A percentile compares a stretch with the other conserved stretches of the same genome.
phyloP scores from a whole-genome alignment of 2,797 vertebrate species.

The Fratercula arctica region DNA sequence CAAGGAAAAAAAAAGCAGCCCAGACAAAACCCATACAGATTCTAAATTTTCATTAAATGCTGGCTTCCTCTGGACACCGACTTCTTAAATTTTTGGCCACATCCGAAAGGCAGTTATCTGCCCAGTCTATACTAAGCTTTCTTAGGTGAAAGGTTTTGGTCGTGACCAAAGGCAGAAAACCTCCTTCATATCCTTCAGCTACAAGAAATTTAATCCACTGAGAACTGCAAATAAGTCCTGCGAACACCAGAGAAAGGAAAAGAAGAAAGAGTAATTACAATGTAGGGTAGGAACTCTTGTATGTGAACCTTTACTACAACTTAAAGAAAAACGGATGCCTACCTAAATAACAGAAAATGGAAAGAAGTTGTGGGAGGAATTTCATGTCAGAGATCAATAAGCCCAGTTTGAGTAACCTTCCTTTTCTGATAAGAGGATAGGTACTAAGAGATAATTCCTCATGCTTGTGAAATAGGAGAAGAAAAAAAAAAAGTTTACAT shows the following conservation, averaged over 20 bases:
- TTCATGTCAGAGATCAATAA: not conserved
- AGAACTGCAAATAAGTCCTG: not conserved
- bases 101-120: not conserved
- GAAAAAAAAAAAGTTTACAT: not conserved
- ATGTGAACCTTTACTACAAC: not conserved
- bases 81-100: not conserved
- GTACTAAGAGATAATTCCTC: not conserved
- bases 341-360: not conserved
- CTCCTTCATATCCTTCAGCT: not conserved
- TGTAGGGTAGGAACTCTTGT: not conserved
- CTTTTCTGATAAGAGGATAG: not conserved
- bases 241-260: not conserved
- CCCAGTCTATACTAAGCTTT: not conserved
- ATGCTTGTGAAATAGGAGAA: not conserved
- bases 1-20: slow-evolving; percentile 1
- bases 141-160: not conserved
- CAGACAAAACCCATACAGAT: not conserved
- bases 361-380: not conserved
- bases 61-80: not conserved
- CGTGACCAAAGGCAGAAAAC: not conserved
- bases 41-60: not conserved
- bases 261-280: not conserved
- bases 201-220: not conserved
- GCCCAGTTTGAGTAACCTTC: not conserved
- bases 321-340: not conserved